Evolutionary conservation across 2,888 invertebrate species (phyloP).

Genomic region (Lepidonotus clava): DNA sequence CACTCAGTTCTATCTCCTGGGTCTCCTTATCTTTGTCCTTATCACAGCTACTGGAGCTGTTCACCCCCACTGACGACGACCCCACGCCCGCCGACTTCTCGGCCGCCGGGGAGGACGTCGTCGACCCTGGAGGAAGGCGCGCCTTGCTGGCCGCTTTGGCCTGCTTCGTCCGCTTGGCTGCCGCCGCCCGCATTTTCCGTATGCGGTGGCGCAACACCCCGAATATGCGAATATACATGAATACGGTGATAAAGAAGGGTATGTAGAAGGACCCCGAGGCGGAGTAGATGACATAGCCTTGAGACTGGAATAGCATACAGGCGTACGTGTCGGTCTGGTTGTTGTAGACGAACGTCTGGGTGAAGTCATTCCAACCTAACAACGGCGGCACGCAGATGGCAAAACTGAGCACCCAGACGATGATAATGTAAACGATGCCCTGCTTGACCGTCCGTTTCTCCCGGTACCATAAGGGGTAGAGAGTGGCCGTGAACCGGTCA

Average conservation of each 20-base stretch:
- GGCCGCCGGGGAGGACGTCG: background rate
- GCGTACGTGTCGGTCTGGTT: conserved; percentile 68
- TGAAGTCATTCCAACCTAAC: conserved; percentile 69
- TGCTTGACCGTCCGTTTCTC: conserved; percentile 76
- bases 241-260: conserved; percentile 78
- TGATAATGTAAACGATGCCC: conserved; percentile 76
- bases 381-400: conserved; percentile 79
- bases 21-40: conserved; percentile 15
- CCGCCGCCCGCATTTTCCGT: conserved; percentile 67
- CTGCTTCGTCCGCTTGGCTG: conserved; percentile 6
- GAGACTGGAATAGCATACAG: conserved; percentile 77
- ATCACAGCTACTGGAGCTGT: background rate
- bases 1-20: background rate
- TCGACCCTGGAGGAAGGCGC: background rate
- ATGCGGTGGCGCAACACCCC: conserved; percentile 75
- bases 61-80: background rate
- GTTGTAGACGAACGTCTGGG: conserved; percentile 58
- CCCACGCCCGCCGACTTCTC: background rate
- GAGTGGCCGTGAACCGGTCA: conserved; percentile 80
- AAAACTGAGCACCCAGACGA: conserved; percentile 80
- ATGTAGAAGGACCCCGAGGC: conserved; percentile 80
- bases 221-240: conserved; percentile 79
- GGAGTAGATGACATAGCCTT: conserved; percentile 79
- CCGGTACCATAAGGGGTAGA: conserved; percentile 80
- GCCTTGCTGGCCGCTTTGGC: conserved; percentile 12